phyloP scores from a whole-genome alignment of 1,140 invertebrate species.

The Achroia grisella region DNA sequence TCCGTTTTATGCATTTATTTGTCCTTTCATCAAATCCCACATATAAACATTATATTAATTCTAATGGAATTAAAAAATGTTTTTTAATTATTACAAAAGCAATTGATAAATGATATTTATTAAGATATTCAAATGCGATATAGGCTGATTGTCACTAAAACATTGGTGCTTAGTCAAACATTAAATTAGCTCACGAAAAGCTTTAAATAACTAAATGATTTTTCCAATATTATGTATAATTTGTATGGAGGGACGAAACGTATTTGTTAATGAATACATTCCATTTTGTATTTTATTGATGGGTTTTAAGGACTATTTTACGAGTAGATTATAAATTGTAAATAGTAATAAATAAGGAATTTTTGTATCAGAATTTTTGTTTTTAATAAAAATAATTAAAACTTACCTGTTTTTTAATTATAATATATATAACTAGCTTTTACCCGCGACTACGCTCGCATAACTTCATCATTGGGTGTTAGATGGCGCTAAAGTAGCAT shows the following conservation, averaged over 20 bases:
- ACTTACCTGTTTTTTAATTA: background rate
- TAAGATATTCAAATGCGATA: background rate
- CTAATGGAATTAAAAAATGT: too few species aligned
- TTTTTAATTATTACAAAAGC: too few species aligned
- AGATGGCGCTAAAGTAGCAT: too few species aligned
- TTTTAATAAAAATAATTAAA: conserved; percentile 17
- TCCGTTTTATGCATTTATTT: too few species aligned
- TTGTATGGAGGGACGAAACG: too few species aligned
- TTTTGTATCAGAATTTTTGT: conserved; percentile 15
- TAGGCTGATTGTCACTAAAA: background rate
- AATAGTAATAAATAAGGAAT: conserved; percentile 12
- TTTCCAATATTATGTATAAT: background rate
- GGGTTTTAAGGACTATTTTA: conserved; percentile 9
- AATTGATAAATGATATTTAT: too few species aligned
- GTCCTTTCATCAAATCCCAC: too few species aligned
- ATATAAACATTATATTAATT: too few species aligned
- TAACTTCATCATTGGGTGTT: too few species aligned
- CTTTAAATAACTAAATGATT: conserved; percentile 15
- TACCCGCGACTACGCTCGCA: too few species aligned
- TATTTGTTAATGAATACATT: conserved; percentile 1
- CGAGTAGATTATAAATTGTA: conserved; percentile 9
- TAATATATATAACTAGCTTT: too few species aligned
- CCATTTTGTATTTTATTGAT: conserved; percentile 3
- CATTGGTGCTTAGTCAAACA: background rate
- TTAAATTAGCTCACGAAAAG: conserved; percentile 12